Percentiles rank a stretch among this genome's conserved stretches.
phyloP scores from a whole-genome alignment of 1,140 invertebrate genomes.

The Anastrepha obliqua region DNA sequence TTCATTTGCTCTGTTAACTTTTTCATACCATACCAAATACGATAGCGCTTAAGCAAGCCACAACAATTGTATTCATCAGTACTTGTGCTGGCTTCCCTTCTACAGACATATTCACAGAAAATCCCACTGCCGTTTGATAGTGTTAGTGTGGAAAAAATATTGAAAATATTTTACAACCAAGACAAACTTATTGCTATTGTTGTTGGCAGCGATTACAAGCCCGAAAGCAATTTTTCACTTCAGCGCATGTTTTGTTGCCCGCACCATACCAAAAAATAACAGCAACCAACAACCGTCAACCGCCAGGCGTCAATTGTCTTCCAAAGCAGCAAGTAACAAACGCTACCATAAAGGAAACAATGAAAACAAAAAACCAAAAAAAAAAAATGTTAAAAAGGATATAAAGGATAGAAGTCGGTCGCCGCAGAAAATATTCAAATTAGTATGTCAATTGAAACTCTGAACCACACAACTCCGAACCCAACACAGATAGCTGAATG shows the following conservation, averaged over 20 bases:
- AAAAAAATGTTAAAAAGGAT: constrained; percentile 14
- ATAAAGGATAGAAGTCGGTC: background rate
- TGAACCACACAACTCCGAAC: background rate
- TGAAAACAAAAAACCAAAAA: background rate
- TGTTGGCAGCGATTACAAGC: constrained; percentile 29
- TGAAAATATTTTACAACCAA: constrained; percentile 26
- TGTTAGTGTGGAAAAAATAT: background rate
- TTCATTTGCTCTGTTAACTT: background rate
- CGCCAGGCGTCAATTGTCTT: constrained; percentile 28
- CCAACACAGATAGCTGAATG: background rate
- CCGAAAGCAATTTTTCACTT: constrained; percentile 58
- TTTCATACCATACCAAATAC: background rate
- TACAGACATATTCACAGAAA: background rate
- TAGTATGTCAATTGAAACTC: constrained; percentile 38
- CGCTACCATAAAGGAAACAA: background rate
- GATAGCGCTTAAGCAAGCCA: background rate
- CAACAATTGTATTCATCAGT: constrained; percentile 22
- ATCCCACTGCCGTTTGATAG: background rate
- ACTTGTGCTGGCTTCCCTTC: background rate
- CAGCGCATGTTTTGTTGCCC: constrained; percentile 56
- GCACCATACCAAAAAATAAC: background rate
- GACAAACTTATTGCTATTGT: constrained; percentile 46
- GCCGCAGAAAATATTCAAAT: constrained; percentile 56
- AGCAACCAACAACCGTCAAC: background rate
- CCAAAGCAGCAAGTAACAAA: background rate